Base-by-base conservation (phyloP, 2,797 vertebrate species). In the Alca torda region DNA sequence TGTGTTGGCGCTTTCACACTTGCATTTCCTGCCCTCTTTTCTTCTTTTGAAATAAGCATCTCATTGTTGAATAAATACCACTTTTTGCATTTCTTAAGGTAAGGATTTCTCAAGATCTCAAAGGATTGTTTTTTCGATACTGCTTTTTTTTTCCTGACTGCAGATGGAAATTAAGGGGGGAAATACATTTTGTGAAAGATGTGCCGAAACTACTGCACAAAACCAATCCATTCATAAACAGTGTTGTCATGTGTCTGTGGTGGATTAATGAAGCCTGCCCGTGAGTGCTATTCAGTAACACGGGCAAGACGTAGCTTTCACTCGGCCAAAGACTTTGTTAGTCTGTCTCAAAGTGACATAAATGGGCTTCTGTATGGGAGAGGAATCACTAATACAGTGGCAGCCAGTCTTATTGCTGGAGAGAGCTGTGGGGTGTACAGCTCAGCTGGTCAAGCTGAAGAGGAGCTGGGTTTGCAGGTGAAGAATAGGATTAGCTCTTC, bases 201-300 rank as follows among this genome's bases (percentile, higher is more conserved):
- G 26, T 90, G 41, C 87, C 5, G 10, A 43, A 85, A 59, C 12
- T 75, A 60, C 54, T 28, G 37, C 82, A 86, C 77, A 83, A 65
- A 91, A 13, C 75, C 30, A 77, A 39, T 75, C 69, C 46, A 26
- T 94, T 94, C 64, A 67, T 69, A 63, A 95, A 37, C 1, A 4
- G 41, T 50, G 53, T 28, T 94, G 82, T 95, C 59, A 31, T 78
- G 77, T 93, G 84, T 81, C 77, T 80, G 39, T 84, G 90, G 84
- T 86, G 78, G 95, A 84, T 90, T 95, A 85, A 87, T 48, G 91
- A 87, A 78, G 74, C 83, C 53, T 70, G 57, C 48, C 89, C n/a
- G 64, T n/a, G 87, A 94, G 73, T 59, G 75, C 65, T 92, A 10
- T 90, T 95, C 83, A 75, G 89, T 87, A 70, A 80, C 3, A 43